phyloP scores from a whole-genome alignment of 2,113 vertebrate genomes.

The Sander vitreus region DNA sequence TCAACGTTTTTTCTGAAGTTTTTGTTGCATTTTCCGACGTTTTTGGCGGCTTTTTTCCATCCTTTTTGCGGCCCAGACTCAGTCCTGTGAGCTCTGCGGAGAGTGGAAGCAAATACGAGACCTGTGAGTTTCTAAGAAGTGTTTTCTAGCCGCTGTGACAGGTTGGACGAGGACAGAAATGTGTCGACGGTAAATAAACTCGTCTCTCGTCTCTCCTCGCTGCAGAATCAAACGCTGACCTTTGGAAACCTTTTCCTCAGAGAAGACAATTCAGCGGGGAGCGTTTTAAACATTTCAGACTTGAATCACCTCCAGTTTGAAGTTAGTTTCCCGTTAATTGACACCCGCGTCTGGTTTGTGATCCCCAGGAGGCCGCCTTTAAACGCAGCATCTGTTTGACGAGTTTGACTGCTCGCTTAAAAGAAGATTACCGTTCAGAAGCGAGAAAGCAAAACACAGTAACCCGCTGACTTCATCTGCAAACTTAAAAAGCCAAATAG shows the following conservation, averaged over 20 bases:
- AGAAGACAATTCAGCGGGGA: slow-evolving; percentile 72
- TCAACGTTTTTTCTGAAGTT: too few species aligned
- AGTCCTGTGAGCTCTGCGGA: too few species aligned
- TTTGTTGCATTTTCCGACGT: too few species aligned
- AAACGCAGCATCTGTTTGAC: slow-evolving; percentile 46
- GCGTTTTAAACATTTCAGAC: slow-evolving; percentile 75
- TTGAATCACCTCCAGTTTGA: slow-evolving; percentile 75
- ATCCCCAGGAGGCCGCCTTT: slow-evolving; percentile 56
- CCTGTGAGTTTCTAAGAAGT: too few species aligned
- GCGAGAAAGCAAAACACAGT: slow-evolving; percentile 19
- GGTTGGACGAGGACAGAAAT: slow-evolving; percentile 5
- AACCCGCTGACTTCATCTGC: slow-evolving; percentile 52
- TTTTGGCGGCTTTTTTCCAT: too few species aligned
- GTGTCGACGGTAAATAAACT: slow-evolving; percentile 70
- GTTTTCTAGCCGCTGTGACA: slow-evolving; percentile 15
- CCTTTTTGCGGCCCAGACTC: too few species aligned
- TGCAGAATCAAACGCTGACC: slow-evolving; percentile 27
- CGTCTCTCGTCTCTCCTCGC: slow-evolving; percentile 38
- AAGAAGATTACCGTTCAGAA: slow-evolving; percentile 49
- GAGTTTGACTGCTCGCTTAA: slow-evolving; percentile 46
- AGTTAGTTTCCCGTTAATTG: slow-evolving; percentile 65
- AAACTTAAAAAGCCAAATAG: slow-evolving; percentile 23
- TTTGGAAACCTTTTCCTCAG: slow-evolving; percentile 33
- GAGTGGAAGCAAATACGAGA: too few species aligned
- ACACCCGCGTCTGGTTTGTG: slow-evolving; percentile 51